These are phyloP conservation scores for Samia ricini DNA, from an alignment of 1,140 invertebrate species.

Conservation along the genomic window DNA sequence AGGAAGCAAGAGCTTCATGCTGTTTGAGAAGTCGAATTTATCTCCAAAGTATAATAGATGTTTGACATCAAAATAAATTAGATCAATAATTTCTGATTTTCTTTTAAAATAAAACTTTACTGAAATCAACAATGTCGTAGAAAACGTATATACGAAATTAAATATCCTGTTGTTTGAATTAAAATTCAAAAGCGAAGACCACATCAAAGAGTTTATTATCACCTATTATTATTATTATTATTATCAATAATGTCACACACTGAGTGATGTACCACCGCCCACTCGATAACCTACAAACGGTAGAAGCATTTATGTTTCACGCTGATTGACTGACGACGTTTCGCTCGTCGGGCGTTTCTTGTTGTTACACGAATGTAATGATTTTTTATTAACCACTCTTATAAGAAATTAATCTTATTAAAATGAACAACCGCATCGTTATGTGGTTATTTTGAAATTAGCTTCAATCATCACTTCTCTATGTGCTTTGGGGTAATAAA, in stretches of 20 bases:
- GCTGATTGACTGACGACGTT: constrained; percentile 6
- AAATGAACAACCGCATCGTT: too few species aligned
- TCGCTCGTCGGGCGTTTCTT: neutral
- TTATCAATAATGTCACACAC: constrained; percentile 21
- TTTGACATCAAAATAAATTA: too few species aligned
- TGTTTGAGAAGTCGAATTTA: too few species aligned
- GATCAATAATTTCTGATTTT: too few species aligned
- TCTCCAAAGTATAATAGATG: too few species aligned
- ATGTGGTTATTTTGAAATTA: too few species aligned
- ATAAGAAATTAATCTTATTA: too few species aligned
- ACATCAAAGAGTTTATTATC: constrained; percentile 17
- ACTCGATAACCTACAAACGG: constrained; percentile 20
- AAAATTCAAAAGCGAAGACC: constrained; percentile 16
- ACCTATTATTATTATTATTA: too few species aligned
- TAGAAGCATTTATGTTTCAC: constrained; percentile 8
- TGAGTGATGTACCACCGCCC: constrained; percentile 3
- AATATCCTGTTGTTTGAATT: constrained; percentile 28
- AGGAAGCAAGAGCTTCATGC: too few species aligned
- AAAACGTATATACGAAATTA: constrained; percentile 17
- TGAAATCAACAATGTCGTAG: neutral
- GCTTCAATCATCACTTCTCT: too few species aligned
- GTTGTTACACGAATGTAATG: neutral
- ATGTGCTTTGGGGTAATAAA: too few species aligned
- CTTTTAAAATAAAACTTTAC: neutral
- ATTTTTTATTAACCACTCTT: too few species aligned